phyloP scores from a whole-genome alignment of 2,113 vertebrate species.

The Glareola pratincola region DNA sequence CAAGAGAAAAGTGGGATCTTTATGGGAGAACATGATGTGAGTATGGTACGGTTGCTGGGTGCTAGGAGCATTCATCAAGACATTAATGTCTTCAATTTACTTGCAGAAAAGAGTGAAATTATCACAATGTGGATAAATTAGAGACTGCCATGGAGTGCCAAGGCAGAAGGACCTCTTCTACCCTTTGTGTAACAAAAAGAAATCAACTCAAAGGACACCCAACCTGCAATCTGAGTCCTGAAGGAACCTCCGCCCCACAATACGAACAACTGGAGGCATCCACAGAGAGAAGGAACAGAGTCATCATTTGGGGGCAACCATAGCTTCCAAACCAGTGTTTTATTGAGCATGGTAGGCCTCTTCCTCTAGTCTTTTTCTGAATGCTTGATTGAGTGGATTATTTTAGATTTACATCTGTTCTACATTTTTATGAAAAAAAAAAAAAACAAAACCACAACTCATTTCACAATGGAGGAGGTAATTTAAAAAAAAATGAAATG shows the following conservation, averaged over 20 bases:
- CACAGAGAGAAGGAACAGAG: neutral
- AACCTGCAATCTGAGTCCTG: neutral
- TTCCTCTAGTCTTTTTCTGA: neutral
- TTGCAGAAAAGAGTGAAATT: neutral
- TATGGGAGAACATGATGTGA: neutral
- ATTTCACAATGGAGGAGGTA: neutral
- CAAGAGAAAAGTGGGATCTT: neutral
- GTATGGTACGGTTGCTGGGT: neutral
- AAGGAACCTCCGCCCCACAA: neutral
- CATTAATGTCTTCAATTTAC: neutral
- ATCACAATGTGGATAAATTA: neutral
- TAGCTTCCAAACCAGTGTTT: neutral
- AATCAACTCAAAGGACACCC: neutral
- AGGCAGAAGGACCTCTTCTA: neutral
- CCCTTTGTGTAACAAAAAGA: neutral
- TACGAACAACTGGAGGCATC: neutral
- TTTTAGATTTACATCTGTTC: neutral
- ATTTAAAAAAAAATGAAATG: neutral
- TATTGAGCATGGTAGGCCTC: neutral
- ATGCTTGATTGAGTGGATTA: neutral
- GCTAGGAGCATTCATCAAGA: neutral
- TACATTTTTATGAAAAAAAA: neutral
- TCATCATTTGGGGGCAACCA: neutral
- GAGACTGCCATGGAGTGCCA: neutral
- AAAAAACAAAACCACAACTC: fast-evolving